A percentile compares a stretch with the other conserved stretches of the same genome.
These are phyloP conservation scores for Carduelis carduelis DNA, from an alignment of 2,797 vertebrate genomes.

Conservation along the genomic window DNA sequence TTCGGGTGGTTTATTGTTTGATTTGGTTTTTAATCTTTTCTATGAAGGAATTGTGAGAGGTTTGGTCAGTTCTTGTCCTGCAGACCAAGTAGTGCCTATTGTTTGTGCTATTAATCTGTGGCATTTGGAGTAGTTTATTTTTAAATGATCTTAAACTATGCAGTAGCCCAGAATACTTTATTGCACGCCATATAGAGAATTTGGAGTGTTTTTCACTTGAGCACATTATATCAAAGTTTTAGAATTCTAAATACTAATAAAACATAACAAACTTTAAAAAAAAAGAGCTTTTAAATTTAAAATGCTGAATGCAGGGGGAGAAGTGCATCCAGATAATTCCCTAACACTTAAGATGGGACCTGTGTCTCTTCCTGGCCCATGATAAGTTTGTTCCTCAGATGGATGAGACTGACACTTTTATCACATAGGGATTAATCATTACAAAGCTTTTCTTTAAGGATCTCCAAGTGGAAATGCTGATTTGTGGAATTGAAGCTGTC, in stretches of 20 bases:
- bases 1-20: not conserved
- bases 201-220: not conserved
- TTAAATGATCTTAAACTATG: not conserved
- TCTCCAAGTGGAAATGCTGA: not conserved
- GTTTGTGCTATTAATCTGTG: not conserved
- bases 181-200: not conserved
- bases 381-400: not conserved
- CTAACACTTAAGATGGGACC: not conserved
- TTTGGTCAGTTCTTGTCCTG: not conserved
- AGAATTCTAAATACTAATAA: not conserved
- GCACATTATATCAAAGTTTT: not conserved
- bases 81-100: not conserved
- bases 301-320: accelerated
- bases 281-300: not conserved
- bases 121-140: not conserved
- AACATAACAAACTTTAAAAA: not conserved
- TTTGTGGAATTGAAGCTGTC: not conserved
- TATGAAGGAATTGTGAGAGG: not conserved
- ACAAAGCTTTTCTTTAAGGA: not conserved
- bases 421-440: not conserved
- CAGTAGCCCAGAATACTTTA: not conserved
- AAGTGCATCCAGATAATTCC: not conserved
- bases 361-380: not conserved
- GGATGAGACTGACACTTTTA: not conserved
- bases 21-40: not conserved